Evolutionary conservation across 2,888 invertebrate genomes (phyloP).

Genomic region (Psylliodes chrysocephalus): DNA sequence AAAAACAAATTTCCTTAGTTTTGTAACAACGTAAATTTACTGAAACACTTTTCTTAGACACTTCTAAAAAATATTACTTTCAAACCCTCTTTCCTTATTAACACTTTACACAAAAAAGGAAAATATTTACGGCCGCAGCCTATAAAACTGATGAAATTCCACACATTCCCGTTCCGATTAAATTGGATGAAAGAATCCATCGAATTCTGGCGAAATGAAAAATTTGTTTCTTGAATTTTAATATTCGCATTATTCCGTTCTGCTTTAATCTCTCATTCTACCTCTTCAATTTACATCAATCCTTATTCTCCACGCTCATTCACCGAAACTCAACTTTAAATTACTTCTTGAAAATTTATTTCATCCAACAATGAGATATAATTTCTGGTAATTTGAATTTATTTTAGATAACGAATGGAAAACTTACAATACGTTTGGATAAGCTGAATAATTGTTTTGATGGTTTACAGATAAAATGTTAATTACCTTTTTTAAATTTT

Average conservation of each 20-base stretch:
- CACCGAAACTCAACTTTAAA: slow-evolving; percentile 44
- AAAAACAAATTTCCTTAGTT: too few species aligned
- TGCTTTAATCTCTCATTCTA: slow-evolving; percentile 45
- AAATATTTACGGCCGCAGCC: slow-evolving; percentile 27
- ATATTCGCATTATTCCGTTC: slow-evolving; percentile 51
- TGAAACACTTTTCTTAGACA: too few species aligned
- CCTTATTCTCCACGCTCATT: slow-evolving; percentile 43
- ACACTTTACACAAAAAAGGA: slow-evolving; percentile 24
- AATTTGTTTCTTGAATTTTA: slow-evolving; percentile 52
- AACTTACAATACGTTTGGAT: slow-evolving; percentile 21
- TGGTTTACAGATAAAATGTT: not conserved
- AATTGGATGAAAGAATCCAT: slow-evolving; percentile 45
- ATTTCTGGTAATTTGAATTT: slow-evolving; percentile 40
- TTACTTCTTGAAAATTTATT: slow-evolving; percentile 45
- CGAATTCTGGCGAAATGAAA: slow-evolving; percentile 50
- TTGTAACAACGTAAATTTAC: too few species aligned
- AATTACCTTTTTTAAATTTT: too few species aligned
- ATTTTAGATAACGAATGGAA: slow-evolving; percentile 31
- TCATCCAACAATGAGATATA: slow-evolving; percentile 42
- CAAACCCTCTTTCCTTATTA: slow-evolving; percentile 8
- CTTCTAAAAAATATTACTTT: not conserved
- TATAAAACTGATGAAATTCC: slow-evolving; percentile 40
- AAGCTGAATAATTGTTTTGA: slow-evolving; percentile 3
- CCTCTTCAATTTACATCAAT: slow-evolving; percentile 47
- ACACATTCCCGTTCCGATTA: slow-evolving; percentile 36